Base-by-base conservation (phyloP, 2,113 vertebrate species). In the Verasper variegatus region DNA sequence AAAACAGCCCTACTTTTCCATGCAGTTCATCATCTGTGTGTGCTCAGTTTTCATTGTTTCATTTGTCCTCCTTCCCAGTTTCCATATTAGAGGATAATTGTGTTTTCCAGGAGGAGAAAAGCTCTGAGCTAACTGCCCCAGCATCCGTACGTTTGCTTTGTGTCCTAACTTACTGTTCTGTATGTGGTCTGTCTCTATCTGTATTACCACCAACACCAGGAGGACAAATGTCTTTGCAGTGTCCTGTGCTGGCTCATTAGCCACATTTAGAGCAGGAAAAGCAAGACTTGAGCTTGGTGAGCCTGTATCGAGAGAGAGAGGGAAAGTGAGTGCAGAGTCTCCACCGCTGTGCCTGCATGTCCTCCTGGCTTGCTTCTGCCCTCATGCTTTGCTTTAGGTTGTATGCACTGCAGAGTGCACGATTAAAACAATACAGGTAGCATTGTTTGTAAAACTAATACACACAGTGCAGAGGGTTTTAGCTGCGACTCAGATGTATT, bases 221-320 rank as follows among this genome's bases (percentile, higher is more conserved):
- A 97, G 93, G 95, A 96, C 58, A 94, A 94, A 87, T 97, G 96
- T 96, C 95, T 98, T 96, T 95, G 96, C 95, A 87, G 94, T 95
- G 94, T 95, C 95, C 94, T 97, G 95, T 95, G 93, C 95, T 90
- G 95, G 95, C 94, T 97, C 94, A 97, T 45, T 89, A 93, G 93
- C 89, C 76, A 61, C 91, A 83, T 85, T 84, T 82, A 92, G 91
- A 84, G 91, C 93, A 93, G 92, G 66, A 80, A 68, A 71, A 91
- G 92, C 74, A 89, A 77, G 69, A 63, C 68, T 56, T 81, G 80
- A 93, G 92, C 90, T 94, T 90, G 95, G 96, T 98, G 96, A 96
- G 81, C 51, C 63, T 20, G 49, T 62, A 56, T 14, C 40, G 17
- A 72, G 45, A 69, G 76, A 69, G 76, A 27, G 31, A 68, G 77